Conservation (phyloP, 2,797 vertebrate genomes). For the Notamacropus eugenii region DNA sequence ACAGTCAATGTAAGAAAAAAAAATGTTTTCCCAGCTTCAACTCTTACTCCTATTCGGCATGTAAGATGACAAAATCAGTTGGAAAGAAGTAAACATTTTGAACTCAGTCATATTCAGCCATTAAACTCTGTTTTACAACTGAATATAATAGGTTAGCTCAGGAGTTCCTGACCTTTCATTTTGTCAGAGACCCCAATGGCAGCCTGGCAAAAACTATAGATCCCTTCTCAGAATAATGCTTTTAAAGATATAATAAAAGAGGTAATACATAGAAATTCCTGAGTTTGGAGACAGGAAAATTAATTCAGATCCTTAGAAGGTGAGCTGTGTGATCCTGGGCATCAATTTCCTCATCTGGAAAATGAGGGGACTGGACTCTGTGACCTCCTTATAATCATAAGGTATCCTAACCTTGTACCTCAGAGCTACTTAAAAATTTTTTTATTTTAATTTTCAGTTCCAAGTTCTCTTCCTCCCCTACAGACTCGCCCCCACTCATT, state of each 20-base stretch:
- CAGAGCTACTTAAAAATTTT: no score
- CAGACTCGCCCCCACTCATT: no score
- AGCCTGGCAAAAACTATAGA: background rate
- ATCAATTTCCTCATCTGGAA: no score
- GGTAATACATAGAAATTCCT: no score
- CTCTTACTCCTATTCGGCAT: background rate
- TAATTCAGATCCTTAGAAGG: no score
- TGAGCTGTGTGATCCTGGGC: no score
- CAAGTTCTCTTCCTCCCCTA: no score
- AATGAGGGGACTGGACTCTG: no score
- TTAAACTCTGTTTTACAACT: background rate
- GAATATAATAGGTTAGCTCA: background rate
- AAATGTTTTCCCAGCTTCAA: background rate
- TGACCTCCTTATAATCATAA: no score
- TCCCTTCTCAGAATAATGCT: background rate
- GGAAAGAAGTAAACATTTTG: background rate
- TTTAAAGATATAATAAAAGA: background rate
- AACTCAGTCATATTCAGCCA: background rate
- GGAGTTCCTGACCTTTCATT: background rate
- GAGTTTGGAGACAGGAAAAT: no score
- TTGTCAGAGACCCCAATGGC: background rate
- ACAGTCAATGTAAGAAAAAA: background rate
- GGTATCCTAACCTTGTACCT: no score
- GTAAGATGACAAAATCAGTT: slow-evolving; percentile 16
- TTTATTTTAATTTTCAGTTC: no score